These are phyloP conservation scores for Limanda limanda DNA, from an alignment of 2,113 vertebrate species.

Conservation along the genomic window DNA sequence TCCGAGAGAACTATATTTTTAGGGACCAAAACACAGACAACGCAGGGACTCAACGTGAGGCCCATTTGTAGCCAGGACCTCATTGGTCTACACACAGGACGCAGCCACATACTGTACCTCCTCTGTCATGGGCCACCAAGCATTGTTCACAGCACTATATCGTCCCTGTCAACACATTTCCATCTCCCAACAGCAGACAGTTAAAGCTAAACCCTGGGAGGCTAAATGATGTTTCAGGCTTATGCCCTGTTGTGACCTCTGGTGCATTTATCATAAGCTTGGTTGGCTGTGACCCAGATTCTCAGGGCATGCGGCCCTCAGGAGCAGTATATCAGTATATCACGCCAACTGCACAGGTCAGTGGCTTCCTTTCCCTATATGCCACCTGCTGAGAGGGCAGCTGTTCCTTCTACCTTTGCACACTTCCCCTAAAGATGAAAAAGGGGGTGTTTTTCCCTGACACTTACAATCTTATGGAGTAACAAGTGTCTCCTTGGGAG, in stretches of 20 bases:
- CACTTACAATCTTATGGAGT: conserved; percentile 27
- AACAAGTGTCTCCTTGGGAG: conserved; percentile 10
- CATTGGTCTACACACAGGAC: not conserved
- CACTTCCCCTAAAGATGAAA: conserved; percentile 12
- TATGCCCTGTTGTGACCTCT: conserved; percentile 64
- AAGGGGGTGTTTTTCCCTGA: conserved; percentile 26
- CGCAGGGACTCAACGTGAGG: not conserved
- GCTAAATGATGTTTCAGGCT: conserved; percentile 70
- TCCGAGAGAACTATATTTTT: not conserved
- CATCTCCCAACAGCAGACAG: conserved; percentile 59
- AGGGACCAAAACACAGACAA: conserved; percentile 3
- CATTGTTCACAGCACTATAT: conserved; percentile 38
- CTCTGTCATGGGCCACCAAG: conserved; percentile 13
- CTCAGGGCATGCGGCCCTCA: conserved; percentile 53
- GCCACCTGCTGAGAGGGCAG: conserved; percentile 63
- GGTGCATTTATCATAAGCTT: conserved; percentile 70
- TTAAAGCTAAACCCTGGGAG: conserved; percentile 57
- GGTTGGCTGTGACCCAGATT: conserved; percentile 67
- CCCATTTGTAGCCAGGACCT: not conserved
- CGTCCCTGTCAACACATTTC: conserved; percentile 60
- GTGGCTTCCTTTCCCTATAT: conserved; percentile 51
- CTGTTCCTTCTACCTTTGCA: conserved; percentile 48
- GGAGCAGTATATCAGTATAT: conserved; percentile 55
- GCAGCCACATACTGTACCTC: conserved; percentile 17
- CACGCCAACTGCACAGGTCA: conserved; percentile 68